Percentiles rank a stretch among this genome's conserved stretches.
Evolutionary conservation across 2,888 invertebrate genomes (phyloP).

Genomic region (Calliopum simillimum): DNA sequence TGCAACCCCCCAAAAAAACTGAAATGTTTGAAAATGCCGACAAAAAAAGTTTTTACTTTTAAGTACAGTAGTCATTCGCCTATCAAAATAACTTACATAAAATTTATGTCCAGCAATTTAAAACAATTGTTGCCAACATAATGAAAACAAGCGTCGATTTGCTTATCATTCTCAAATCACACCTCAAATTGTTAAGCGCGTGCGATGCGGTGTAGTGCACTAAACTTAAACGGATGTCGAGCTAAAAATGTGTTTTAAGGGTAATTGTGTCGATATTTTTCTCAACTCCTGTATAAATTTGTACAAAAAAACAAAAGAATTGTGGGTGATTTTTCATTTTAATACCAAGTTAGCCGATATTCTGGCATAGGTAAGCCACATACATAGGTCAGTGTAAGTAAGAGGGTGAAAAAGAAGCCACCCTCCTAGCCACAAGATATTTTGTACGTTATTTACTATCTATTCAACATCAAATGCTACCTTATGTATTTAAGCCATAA

Average conservation of each 20-base stretch:
- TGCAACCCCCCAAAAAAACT: no score
- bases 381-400: no score
- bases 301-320: neutral
- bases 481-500: slow-evolving; percentile 2
- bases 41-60: no score
- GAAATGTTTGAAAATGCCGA: no score
- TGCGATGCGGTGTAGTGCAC: neutral
- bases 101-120: no score
- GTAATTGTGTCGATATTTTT: no score
- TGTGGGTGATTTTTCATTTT: neutral
- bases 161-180: slow-evolving; percentile 1
- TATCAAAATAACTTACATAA: no score
- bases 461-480: no score
- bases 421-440: neutral
- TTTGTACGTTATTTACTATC: no score
- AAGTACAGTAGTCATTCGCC: no score
- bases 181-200: neutral
- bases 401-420: neutral
- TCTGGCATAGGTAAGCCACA: no score
- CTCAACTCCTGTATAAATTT: neutral
- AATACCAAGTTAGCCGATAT: no score
- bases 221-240: slow-evolving; percentile 19
- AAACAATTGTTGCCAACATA: neutral
- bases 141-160: neutral
- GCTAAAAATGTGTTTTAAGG: neutral